Evolutionary conservation across 1,140 invertebrate species (phyloP).

Genomic region (Ptiloglossa arizonensis): DNA sequence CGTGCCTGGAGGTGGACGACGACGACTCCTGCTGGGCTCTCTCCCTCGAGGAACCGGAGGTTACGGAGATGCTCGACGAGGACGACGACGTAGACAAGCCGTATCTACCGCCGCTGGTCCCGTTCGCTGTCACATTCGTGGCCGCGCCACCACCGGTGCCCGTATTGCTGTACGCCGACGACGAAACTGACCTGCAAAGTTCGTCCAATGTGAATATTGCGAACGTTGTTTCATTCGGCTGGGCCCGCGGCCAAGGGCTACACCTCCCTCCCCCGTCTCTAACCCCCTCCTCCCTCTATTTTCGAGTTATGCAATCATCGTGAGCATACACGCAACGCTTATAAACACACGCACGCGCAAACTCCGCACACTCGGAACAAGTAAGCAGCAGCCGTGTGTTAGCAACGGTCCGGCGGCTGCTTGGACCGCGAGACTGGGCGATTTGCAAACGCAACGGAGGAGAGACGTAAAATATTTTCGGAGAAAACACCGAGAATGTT

Average conservation of each 20-base stretch:
- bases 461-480: no score
- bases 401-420: neutral
- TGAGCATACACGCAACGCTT: slow-evolving; percentile 19
- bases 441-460: neutral
- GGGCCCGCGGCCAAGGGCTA: slow-evolving; percentile 73
- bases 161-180: slow-evolving; percentile 54
- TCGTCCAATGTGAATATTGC: slow-evolving; percentile 59
- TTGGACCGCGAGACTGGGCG: no score
- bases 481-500: no score
- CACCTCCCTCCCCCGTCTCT: slow-evolving; percentile 15
- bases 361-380: neutral
- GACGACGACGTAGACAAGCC: slow-evolving; percentile 45
- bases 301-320: slow-evolving; percentile 48
- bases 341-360: slow-evolving; percentile 30
- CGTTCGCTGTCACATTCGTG: slow-evolving; percentile 41
- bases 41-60: slow-evolving; percentile 47
- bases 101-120: slow-evolving; percentile 45
- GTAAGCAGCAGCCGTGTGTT: slow-evolving; percentile 14
- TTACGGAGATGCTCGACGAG: slow-evolving; percentile 40
- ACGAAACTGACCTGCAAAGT: slow-evolving; percentile 76
- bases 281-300: neutral
- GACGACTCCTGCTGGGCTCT: slow-evolving; percentile 29
- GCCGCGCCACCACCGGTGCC: slow-evolving; percentile 25
- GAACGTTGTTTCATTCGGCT: slow-evolving; percentile 44
- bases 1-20: slow-evolving; percentile 75